A percentile compares a stretch with the other conserved stretches of the same genome.
Evolutionary conservation across 1,140 invertebrate species (phyloP).

Genomic region (Cylas formicarius): DNA sequence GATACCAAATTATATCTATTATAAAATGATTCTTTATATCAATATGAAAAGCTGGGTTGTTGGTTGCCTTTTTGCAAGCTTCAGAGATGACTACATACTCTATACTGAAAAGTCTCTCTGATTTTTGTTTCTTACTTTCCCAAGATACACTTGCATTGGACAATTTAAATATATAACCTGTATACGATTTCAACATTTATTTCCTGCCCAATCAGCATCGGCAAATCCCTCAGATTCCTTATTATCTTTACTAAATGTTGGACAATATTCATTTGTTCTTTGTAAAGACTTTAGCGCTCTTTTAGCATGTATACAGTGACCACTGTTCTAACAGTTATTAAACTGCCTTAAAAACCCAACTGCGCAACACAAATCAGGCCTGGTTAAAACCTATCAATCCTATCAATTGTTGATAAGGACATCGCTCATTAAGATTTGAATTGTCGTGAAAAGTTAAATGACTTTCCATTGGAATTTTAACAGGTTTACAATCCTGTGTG

Average conservation of each 20-base stretch:
- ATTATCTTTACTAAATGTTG: slow-evolving; percentile 14
- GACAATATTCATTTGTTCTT: slow-evolving; percentile 29
- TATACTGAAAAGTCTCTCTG: slow-evolving; percentile 32
- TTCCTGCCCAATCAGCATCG: slow-evolving; percentile 40
- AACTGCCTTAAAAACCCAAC: slow-evolving; percentile 41
- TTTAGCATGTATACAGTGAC: slow-evolving; percentile 40
- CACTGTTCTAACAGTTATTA: slow-evolving; percentile 29
- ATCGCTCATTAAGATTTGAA: slow-evolving; percentile 1
- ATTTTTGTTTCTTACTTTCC: slow-evolving; percentile 31
- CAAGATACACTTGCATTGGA: slow-evolving; percentile 25
- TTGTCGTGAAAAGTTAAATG: slow-evolving; percentile 2
- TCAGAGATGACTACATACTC: slow-evolving; percentile 34
- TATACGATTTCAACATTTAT: slow-evolving; percentile 26
- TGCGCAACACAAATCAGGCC: slow-evolving; percentile 44
- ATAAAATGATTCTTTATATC: no score
- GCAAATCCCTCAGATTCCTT: slow-evolving; percentile 29
- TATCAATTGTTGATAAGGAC: slow-evolving; percentile 39
- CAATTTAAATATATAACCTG: slow-evolving; percentile 30
- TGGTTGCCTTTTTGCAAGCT: slow-evolving; percentile 28
- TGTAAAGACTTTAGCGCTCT: slow-evolving; percentile 41
- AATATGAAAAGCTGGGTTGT: no score
- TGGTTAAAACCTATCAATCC: slow-evolving; percentile 41
- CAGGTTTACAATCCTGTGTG: slow-evolving; percentile 14
- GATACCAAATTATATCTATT: no score
- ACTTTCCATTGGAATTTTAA: slow-evolving; percentile 12